A percentile compares a stretch with the other conserved stretches of the same genome.
Conservation (phyloP, 2,888 invertebrate genomes). For the Athalia cordata region DNA sequence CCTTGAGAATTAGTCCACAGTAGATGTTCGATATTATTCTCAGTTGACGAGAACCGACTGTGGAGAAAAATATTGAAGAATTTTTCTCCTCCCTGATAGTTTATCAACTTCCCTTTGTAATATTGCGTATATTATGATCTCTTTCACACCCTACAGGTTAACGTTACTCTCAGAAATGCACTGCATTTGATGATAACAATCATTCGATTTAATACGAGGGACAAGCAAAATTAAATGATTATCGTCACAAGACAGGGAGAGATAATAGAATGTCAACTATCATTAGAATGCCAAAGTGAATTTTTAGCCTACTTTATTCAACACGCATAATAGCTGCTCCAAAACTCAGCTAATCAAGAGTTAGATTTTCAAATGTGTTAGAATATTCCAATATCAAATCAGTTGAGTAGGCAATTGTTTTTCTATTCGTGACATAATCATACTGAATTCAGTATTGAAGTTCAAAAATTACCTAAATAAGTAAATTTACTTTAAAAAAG, state of each 20-base stretch:
- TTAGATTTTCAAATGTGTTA: slow-evolving; percentile 32
- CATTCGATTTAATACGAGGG: not conserved
- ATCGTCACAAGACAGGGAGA: not conserved
- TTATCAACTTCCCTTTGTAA: too few species aligned
- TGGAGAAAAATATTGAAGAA: too few species aligned
- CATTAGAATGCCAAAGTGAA: slow-evolving; percentile 15
- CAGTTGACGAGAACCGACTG: too few species aligned
- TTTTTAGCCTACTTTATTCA: not conserved
- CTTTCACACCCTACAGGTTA: too few species aligned
- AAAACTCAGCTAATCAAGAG: slow-evolving; percentile 24
- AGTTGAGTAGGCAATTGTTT: slow-evolving; percentile 15
- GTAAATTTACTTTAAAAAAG: too few species aligned
- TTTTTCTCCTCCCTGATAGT: too few species aligned
- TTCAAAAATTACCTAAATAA: not conserved
- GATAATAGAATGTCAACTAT: not conserved
- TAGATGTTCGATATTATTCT: not conserved
- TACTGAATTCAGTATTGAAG: slow-evolving; percentile 11
- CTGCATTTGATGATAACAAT: too few species aligned
- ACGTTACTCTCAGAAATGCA: too few species aligned
- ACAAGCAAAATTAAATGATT: too few species aligned
- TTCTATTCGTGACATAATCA: not conserved
- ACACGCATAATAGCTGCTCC: not conserved
- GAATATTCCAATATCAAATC: not conserved
- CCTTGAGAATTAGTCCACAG: not conserved
- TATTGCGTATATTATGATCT: too few species aligned